Conservation (phyloP, 2,888 invertebrate genomes). For the Andrena hattorfiana region DNA sequence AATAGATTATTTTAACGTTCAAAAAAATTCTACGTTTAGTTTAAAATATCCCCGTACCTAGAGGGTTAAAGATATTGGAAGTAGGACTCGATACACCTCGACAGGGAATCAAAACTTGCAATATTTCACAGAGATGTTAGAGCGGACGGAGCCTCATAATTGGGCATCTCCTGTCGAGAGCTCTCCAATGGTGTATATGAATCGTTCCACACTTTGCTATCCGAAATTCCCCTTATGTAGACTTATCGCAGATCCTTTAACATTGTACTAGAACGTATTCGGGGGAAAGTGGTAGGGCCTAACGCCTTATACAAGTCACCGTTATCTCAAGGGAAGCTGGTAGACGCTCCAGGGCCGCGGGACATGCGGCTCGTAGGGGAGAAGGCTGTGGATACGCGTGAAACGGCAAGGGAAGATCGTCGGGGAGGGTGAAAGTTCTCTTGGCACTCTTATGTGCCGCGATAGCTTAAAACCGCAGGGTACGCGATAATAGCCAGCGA, state of each 20-base stretch:
- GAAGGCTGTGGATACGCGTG: conserved; percentile 24
- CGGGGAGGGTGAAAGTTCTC: conserved; percentile 63
- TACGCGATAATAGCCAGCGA: conserved; percentile 81
- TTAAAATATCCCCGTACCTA: too few relatives aligned
- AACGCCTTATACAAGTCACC: conserved; percentile 73
- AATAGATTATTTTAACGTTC: too few relatives aligned
- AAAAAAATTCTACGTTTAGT: too few relatives aligned
- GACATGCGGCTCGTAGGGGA: conserved; percentile 28
- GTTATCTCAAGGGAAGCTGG: conserved; percentile 76
- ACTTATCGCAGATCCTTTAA: not conserved
- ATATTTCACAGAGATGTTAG: too few relatives aligned
- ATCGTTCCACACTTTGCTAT: not conserved
- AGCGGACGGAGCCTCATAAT: too few relatives aligned
- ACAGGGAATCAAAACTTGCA: too few relatives aligned
- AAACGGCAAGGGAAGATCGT: conserved; percentile 69
- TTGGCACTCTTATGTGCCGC: conserved; percentile 61
- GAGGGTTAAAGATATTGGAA: too few relatives aligned
- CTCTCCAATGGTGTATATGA: not conserved
- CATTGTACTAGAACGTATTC: not conserved
- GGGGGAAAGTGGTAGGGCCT: conserved; percentile 26
- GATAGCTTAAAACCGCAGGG: conserved; percentile 80
- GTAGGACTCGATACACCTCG: too few relatives aligned
- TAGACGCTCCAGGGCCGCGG: conserved; percentile 64
- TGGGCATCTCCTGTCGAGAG: not conserved
- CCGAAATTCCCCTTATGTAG: not conserved